These are phyloP conservation scores for Hylaeus volcanicus DNA, from an alignment of 1,140 invertebrate genomes.

Conservation along the genomic window DNA sequence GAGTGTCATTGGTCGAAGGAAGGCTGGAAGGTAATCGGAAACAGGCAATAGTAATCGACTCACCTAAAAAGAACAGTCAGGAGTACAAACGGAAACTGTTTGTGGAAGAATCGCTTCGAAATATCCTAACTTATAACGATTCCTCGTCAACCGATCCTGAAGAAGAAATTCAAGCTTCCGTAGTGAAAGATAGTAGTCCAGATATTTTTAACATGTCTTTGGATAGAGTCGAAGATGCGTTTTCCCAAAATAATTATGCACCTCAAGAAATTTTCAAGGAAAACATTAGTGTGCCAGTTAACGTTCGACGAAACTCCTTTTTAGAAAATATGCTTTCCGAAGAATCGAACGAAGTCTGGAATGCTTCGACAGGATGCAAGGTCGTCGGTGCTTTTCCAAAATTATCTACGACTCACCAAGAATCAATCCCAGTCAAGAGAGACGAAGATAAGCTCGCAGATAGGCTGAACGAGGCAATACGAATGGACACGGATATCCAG, in stretches of 20 bases:
- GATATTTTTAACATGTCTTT: background rate
- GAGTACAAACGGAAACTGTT: slow-evolving; percentile 15
- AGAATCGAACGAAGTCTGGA: slow-evolving; percentile 13
- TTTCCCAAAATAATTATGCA: background rate
- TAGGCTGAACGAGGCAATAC: slow-evolving; percentile 3
- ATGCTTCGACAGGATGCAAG: slow-evolving; percentile 34
- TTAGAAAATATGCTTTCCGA: slow-evolving; percentile 71
- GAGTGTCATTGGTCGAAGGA: background rate
- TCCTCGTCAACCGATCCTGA: background rate
- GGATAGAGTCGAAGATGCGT: background rate
- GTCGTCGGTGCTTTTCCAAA: slow-evolving; percentile 63
- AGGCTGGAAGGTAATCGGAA: background rate
- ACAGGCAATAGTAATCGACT: background rate
- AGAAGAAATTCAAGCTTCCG: background rate
- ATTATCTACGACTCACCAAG: background rate
- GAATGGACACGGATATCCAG: background rate
- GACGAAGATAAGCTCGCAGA: background rate
- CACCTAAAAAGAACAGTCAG: background rate
- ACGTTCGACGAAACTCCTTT: slow-evolving; percentile 65
- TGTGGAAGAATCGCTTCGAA: slow-evolving; percentile 13
- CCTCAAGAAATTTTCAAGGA: background rate
- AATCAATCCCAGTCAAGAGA: background rate
- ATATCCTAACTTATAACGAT: background rate
- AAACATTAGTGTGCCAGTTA: slow-evolving; percentile 21
- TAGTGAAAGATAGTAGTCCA: background rate